A percentile compares a stretch with the other conserved stretches of the same genome.
Conservation (phyloP, 2,888 invertebrate genomes). For the Papilio gigon region DNA sequence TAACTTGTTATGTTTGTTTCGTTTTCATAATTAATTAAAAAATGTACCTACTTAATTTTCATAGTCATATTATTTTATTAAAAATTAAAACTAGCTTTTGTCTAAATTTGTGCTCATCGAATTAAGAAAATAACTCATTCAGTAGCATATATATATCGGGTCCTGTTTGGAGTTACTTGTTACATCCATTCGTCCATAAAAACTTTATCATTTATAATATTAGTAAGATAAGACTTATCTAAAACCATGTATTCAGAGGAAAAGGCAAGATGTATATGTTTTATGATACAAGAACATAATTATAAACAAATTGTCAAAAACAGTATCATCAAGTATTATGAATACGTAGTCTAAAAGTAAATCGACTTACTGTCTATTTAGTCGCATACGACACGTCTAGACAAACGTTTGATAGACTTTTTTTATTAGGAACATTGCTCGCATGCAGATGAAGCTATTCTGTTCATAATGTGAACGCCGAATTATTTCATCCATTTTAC, state of each 20-base stretch:
- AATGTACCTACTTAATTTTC: too few species aligned
- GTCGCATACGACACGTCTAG: not conserved
- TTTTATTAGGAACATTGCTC: slow-evolving; percentile 17
- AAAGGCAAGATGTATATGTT: too few species aligned
- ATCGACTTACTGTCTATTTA: not conserved
- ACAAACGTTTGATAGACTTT: slow-evolving; percentile 2
- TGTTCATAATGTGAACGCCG: not conserved
- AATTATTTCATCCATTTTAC: not conserved
- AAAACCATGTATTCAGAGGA: too few species aligned
- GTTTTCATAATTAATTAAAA: not conserved
- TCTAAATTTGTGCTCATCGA: too few species aligned
- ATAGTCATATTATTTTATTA: too few species aligned
- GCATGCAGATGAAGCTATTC: slow-evolving; percentile 1
- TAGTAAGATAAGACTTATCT: too few species aligned
- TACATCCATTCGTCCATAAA: too few species aligned
- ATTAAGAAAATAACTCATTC: too few species aligned
- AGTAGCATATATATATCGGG: too few species aligned
- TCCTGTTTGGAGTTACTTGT: too few species aligned
- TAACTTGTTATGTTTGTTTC: not conserved
- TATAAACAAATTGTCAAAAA: not conserved
- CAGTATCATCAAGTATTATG: not conserved
- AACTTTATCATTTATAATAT: too few species aligned
- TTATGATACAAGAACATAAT: not conserved
- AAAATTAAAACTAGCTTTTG: too few species aligned
- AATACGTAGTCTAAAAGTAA: not conserved